Percentiles rank a stretch among this genome's conserved stretches.
Evolutionary conservation across 1,140 invertebrate species (phyloP).

Genomic region (Caenorhabditis brenneri): DNA sequence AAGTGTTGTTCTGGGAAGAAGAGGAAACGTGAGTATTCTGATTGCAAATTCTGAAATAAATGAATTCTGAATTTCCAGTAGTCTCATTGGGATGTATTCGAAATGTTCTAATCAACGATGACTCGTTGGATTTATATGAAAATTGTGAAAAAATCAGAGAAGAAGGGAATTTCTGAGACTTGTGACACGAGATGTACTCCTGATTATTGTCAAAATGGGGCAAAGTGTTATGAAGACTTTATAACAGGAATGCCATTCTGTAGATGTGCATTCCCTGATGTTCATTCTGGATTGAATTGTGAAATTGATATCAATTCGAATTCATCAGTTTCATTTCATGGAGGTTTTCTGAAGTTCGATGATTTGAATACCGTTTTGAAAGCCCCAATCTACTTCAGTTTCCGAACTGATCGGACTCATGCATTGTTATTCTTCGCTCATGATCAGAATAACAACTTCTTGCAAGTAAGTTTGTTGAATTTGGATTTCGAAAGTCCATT

Average conservation of each 20-base stretch:
- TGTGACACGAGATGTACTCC: constrained; percentile 21
- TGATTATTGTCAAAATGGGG: constrained; percentile 41
- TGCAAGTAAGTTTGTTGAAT: neutral
- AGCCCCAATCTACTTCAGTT: constrained; percentile 1
- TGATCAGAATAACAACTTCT: constrained; percentile 48
- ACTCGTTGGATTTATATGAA: constrained; percentile 21
- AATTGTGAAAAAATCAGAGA: neutral
- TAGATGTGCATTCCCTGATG: constrained; percentile 29
- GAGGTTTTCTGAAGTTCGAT: constrained; percentile 43
- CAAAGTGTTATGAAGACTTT: constrained; percentile 43
- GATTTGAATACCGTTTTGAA: neutral
- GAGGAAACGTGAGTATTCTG: neutral
- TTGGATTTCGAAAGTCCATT: neutral
- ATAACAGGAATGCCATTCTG: constrained; percentile 17
- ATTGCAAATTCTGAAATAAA: neutral
- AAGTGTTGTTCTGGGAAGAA: constrained; percentile 7
- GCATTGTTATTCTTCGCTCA: constrained; percentile 45
- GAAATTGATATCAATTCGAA: constrained; percentile 38
- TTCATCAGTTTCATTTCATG: constrained; percentile 46
- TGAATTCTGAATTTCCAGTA: constrained; percentile 18
- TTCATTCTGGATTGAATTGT: constrained; percentile 47
- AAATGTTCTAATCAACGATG: constrained; percentile 7
- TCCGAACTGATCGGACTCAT: constrained; percentile 28
- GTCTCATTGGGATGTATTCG: constrained; percentile 41
- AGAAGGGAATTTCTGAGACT: neutral